Evolutionary conservation across 1,140 invertebrate genomes (phyloP).

Genomic region (Brachionus koreanus): DNA sequence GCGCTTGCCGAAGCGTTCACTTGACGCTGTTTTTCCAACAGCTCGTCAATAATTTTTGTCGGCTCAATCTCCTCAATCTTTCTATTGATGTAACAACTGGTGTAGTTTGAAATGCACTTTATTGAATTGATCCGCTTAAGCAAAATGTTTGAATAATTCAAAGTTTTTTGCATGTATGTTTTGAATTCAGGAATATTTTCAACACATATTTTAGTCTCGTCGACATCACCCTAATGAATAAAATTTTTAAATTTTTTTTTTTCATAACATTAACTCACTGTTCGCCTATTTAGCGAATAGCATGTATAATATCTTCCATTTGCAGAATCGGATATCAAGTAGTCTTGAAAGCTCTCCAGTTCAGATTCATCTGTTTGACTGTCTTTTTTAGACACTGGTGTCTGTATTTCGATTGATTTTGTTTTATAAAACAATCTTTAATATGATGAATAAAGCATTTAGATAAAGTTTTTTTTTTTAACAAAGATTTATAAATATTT

Average conservation of each 20-base stretch:
- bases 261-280: neutral
- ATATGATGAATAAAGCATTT: too few relatives aligned
- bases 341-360: neutral
- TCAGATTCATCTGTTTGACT: neutral
- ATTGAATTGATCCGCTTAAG: constrained; percentile 13
- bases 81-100: constrained; percentile 25
- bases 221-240: neutral
- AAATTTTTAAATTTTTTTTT: neutral
- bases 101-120: neutral
- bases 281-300: neutral
- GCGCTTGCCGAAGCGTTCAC: neutral
- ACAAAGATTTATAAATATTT: too few relatives aligned
- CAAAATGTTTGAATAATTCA: constrained; percentile 13
- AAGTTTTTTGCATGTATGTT: constrained; percentile 12
- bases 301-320: constrained; percentile 16
- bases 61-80: constrained; percentile 17
- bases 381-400: neutral
- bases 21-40: neutral
- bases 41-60: neutral
- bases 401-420: constrained; percentile 7
- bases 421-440: constrained; percentile 7
- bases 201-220: constrained; percentile 23
- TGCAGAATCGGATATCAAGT: neutral
- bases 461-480: neutral
- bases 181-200: constrained; percentile 25